phyloP scores from a whole-genome alignment of 2,888 invertebrate genomes.

The Oasisia sp. region DNA sequence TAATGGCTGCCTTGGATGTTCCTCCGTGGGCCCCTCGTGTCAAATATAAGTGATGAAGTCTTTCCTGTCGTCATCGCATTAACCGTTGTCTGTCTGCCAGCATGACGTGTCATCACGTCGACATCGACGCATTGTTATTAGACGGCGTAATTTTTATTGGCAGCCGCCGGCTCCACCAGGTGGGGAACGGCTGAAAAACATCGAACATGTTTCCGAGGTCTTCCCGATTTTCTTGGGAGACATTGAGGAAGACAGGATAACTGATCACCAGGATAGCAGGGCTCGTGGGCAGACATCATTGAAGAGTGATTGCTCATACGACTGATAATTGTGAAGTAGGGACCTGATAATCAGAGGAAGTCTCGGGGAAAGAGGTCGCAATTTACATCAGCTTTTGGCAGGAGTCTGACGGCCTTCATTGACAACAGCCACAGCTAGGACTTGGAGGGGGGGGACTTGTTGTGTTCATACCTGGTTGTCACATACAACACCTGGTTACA shows the following conservation, averaged over 20 bases:
- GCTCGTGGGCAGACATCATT: neutral
- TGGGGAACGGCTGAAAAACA: neutral
- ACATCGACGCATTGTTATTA: neutral
- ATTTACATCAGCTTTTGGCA: neutral
- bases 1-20: constrained; percentile 17
- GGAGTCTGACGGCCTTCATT: neutral
- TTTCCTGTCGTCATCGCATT: neutral
- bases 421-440: neutral
- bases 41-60: constrained; percentile 17
- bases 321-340: neutral
- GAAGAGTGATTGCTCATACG: neutral
- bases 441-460: neutral
- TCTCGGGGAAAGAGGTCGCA: neutral
- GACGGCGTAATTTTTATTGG: neutral
- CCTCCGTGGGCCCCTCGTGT: neutral
- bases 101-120: neutral
- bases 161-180: neutral
- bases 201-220: neutral
- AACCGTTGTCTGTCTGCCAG: neutral
- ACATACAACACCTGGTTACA: neutral
- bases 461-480: neutral
- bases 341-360: neutral
- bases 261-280: neutral
- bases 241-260: neutral
- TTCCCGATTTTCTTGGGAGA: neutral